These are phyloP conservation scores for Danionella cerebrum DNA, from an alignment of 2,113 vertebrate genomes.

Conservation along the genomic window DNA sequence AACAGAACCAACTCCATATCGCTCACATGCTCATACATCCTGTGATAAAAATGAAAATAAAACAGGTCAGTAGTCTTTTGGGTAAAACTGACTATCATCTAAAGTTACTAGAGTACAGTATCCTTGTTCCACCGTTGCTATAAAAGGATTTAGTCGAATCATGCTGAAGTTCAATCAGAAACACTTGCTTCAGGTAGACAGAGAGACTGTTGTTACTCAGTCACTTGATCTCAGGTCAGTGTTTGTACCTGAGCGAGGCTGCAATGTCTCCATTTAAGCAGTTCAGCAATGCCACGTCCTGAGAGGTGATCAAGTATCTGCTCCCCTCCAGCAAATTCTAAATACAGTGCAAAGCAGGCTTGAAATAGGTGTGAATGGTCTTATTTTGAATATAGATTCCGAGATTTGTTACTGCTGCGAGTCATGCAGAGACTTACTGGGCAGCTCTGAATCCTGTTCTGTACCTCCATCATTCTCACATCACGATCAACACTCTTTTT, in stretches of 20 bases:
- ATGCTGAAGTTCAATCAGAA: neutral
- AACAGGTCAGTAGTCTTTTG: neutral
- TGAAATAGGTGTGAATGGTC: neutral
- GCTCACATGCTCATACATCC: constrained; percentile 57
- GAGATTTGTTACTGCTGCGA: too few species aligned
- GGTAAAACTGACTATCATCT: neutral
- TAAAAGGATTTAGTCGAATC: too few species aligned
- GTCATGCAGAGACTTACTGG: constrained; percentile 63
- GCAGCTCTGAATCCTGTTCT: constrained; percentile 66
- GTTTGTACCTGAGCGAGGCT: constrained; percentile 65
- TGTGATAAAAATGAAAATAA: constrained; percentile 17
- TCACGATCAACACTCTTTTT: constrained; percentile 58
- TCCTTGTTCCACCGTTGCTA: too few species aligned
- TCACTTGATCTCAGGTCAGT: constrained; percentile 6
- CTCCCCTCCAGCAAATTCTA: constrained; percentile 70
- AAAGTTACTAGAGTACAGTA: too few species aligned
- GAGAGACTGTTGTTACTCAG: neutral
- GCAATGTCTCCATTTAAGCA: constrained; percentile 59
- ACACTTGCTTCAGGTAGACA: neutral
- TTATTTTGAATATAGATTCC: neutral
- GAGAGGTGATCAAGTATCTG: constrained; percentile 67
- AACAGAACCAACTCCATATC: constrained; percentile 77
- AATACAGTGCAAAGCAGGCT: neutral
- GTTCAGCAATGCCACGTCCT: constrained; percentile 68
- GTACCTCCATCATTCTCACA: constrained; percentile 57